phyloP scores from a whole-genome alignment of 2,113 vertebrate species.

The Rhea pennata region DNA sequence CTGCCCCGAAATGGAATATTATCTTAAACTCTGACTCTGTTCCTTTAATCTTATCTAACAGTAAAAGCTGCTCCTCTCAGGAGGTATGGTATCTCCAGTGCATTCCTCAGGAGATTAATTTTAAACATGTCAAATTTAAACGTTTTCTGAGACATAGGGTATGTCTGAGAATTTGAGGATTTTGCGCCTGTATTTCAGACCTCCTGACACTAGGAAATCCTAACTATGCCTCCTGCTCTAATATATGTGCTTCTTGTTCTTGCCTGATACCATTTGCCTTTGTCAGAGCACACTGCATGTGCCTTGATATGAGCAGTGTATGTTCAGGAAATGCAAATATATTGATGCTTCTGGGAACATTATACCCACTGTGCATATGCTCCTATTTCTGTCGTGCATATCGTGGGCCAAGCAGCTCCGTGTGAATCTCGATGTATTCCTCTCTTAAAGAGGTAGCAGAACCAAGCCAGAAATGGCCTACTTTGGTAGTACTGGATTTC shows the following conservation, averaged over 20 bases:
- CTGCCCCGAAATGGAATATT: not conserved
- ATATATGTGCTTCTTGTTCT: rapidly evolving
- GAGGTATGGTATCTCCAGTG: not conserved
- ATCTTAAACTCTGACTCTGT: not conserved
- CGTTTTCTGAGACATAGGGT: no score
- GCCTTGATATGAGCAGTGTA: not conserved
- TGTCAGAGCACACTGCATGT: rapidly evolving
- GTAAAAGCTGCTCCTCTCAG: not conserved
- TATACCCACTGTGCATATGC: rapidly evolving
- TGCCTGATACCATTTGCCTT: not conserved
- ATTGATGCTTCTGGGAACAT: not conserved
- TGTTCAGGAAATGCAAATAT: not conserved
- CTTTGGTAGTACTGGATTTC: not conserved
- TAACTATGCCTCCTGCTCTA: not conserved
- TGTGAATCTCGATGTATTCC: rapidly evolving
- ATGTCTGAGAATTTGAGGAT: not conserved
- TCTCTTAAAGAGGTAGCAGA: not conserved
- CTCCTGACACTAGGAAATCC: not conserved
- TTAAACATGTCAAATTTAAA: not conserved
- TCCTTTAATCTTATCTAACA: not conserved
- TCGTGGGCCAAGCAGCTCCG: not conserved
- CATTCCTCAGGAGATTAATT: not conserved
- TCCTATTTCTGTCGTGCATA: not conserved
- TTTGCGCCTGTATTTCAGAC: not conserved
- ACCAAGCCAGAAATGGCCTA: not conserved